Percentiles rank a stretch among this genome's conserved stretches.
Conservation (phyloP, 2,797 vertebrate genomes). For the Lepus oiostolus region DNA sequence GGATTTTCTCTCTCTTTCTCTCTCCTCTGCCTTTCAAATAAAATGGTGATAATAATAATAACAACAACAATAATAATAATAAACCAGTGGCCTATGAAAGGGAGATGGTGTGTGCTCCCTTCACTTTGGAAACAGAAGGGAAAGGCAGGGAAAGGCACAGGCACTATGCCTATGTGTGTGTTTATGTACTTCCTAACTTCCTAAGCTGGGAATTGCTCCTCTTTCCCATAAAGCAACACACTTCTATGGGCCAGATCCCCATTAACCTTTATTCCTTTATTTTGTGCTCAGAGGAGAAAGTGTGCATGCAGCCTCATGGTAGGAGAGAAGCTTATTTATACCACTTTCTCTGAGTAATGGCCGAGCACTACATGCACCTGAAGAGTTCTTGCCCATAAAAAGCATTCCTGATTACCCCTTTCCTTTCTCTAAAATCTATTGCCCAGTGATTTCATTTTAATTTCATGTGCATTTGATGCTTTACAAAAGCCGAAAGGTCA, state of each 20-base stretch:
- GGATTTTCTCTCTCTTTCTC: too few species aligned
- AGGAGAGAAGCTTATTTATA: background rate
- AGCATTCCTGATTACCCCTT: background rate
- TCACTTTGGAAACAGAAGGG: constrained; percentile 44
- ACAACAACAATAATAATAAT: too few species aligned
- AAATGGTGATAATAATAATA: too few species aligned
- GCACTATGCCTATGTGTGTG: background rate
- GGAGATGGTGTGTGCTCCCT: background rate
- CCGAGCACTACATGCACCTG: constrained; percentile 10
- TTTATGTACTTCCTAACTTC: constrained; percentile 12
- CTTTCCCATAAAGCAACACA: constrained; percentile 28
- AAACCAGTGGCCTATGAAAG: background rate
- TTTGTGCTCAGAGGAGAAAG: background rate
- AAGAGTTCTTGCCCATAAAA: constrained; percentile 25
- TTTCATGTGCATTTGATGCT: constrained; percentile 41
- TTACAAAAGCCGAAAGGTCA: constrained; percentile 44
- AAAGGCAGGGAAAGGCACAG: background rate
- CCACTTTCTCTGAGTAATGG: constrained; percentile 58
- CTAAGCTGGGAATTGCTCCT: background rate
- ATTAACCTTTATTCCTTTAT: constrained; percentile 26
- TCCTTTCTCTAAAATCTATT: constrained; percentile 54
- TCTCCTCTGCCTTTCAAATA: too few species aligned
- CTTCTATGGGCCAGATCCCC: constrained; percentile 21
- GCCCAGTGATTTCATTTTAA: constrained; percentile 11
- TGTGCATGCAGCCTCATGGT: background rate